Evolutionary conservation across 2,113 vertebrate genomes (phyloP).

Genomic region (Psilopsiagon aurifrons): DNA sequence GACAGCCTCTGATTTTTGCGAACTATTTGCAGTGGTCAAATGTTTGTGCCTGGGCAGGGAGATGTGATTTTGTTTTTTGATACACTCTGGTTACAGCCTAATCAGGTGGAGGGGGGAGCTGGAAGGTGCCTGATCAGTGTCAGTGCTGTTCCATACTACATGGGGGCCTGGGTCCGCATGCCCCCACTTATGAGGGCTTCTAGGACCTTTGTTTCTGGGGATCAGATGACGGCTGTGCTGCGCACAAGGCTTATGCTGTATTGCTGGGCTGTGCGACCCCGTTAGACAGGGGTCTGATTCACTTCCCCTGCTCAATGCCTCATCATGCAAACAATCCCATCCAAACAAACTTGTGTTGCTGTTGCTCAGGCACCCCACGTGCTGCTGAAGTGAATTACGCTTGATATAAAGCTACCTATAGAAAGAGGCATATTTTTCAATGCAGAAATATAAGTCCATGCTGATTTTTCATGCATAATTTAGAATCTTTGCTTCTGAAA

Average conservation of each 20-base stretch:
- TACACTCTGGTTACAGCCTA: accelerated
- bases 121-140: background rate
- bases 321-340: background rate
- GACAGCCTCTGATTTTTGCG: background rate
- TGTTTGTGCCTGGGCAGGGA: background rate
- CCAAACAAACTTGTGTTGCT: background rate
- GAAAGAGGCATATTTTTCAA: background rate
- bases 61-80: background rate
- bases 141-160: accelerated
- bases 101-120: background rate
- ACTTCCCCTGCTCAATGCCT: background rate
- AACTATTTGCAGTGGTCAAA: background rate
- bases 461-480: background rate
- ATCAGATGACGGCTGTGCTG: accelerated
- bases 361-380: background rate
- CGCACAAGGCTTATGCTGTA: background rate
- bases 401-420: background rate
- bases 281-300: background rate
- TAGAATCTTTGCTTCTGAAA: background rate
- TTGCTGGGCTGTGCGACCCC: background rate
- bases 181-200: accelerated
- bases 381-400: background rate
- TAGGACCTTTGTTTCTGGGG: background rate
- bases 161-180: accelerated
- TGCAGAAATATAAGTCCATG: background rate